These are phyloP conservation scores for Gymnorhina tibicen DNA, from an alignment of 2,113 vertebrate species.

Conservation along the genomic window DNA sequence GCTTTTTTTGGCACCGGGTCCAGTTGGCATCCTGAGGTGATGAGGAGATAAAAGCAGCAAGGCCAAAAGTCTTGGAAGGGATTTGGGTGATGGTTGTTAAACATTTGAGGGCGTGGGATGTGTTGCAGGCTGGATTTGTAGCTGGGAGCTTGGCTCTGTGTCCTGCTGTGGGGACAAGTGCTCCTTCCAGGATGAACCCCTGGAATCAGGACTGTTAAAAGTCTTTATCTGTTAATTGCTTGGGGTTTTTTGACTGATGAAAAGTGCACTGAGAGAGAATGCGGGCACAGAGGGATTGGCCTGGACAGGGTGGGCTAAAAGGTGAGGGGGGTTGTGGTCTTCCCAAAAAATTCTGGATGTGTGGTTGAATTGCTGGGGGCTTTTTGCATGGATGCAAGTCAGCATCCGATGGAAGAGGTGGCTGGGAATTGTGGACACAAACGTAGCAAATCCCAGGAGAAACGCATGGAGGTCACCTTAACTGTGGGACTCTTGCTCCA, in stretches of 20 bases:
- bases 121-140: background rate
- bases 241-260: background rate
- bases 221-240: background rate
- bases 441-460: accelerated
- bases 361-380: no score
- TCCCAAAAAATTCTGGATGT: background rate
- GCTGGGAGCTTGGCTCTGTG: background rate
- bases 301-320: background rate
- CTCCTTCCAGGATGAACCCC: background rate
- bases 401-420: accelerated
- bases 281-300: background rate
- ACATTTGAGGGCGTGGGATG: accelerated
- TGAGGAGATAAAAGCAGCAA: background rate
- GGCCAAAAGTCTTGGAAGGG: background rate
- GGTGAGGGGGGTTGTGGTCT: background rate
- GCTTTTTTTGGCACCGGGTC: background rate
- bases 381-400: background rate
- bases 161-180: background rate
- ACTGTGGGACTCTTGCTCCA: background rate
- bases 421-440: background rate
- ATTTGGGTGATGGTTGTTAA: background rate
- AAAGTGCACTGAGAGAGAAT: background rate
- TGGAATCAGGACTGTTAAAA: accelerated
- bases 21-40: background rate
- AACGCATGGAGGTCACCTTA: accelerated